phyloP scores from a whole-genome alignment of 1,140 invertebrate genomes.

The Amyelois transitella region DNA sequence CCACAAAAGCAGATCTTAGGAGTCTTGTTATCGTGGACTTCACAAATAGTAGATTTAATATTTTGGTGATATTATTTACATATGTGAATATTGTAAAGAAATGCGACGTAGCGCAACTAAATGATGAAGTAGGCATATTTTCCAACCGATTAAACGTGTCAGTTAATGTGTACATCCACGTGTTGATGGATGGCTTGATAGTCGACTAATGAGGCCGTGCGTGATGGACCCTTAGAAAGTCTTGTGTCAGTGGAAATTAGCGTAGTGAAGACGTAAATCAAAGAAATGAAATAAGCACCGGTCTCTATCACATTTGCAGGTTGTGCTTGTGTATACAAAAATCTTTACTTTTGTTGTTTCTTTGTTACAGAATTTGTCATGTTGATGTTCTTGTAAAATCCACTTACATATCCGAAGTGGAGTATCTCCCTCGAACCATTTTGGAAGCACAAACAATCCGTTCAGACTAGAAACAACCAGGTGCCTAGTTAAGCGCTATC shows the following conservation, averaged over 20 bases:
- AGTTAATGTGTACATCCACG: neutral
- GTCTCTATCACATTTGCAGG: no score
- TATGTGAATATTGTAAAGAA: neutral
- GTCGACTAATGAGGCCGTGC: neutral
- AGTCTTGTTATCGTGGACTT: no score
- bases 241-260: neutral
- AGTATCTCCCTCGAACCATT: conserved; percentile 66
- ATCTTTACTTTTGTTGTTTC: neutral
- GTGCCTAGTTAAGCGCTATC: conserved; percentile 16
- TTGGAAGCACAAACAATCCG: conserved; percentile 15
- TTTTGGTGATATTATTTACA: neutral
- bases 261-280: no score
- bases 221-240: neutral
- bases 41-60: no score
- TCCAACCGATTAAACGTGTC: neutral
- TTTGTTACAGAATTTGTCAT: neutral
- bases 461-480: conserved; percentile 20
- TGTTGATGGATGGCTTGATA: neutral
- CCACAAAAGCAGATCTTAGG: no score
- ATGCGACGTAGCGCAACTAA: neutral
- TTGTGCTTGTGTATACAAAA: no score
- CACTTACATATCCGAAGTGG: conserved; percentile 63
- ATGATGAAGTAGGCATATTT: neutral
- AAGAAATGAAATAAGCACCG: no score
- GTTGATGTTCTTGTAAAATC: neutral